These are phyloP conservation scores for Thera britannica DNA, from an alignment of 2,888 invertebrate genomes.

Conservation along the genomic window DNA sequence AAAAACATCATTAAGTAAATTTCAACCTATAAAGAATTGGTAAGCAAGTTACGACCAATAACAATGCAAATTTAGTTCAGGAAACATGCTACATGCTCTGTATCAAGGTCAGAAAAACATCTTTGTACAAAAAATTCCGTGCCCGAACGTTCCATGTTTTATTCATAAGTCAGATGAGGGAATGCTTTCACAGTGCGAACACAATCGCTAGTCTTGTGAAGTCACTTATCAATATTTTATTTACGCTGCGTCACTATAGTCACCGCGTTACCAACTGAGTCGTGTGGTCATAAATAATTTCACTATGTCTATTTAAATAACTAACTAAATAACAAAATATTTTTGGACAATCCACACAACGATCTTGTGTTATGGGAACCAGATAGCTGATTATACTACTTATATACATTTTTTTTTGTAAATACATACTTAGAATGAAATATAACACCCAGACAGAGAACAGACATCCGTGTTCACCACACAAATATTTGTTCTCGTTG, in stretches of 20 bases:
- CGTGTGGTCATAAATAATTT: no score
- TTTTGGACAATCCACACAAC: no score
- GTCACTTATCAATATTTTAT: not conserved
- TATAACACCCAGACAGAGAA: no score
- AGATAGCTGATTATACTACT: no score
- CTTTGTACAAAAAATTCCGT: slow-evolving; percentile 54
- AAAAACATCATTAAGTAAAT: not conserved
- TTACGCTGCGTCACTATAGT: not conserved
- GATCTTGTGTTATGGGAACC: no score
- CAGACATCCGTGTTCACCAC: no score
- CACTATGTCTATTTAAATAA: no score
- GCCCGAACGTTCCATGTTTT: slow-evolving; percentile 56
- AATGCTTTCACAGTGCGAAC: slow-evolving; percentile 39
- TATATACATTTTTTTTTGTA: no score
- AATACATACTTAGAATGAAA: no score
- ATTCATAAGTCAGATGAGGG: slow-evolving; percentile 63
- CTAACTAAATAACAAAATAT: no score
- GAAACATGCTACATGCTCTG: slow-evolving; percentile 44
- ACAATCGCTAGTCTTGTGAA: slow-evolving; percentile 6
- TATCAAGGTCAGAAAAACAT: slow-evolving; percentile 53
- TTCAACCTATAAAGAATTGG: slow-evolving; percentile 8
- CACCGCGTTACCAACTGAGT: no score
- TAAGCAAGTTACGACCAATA: slow-evolving; percentile 20
- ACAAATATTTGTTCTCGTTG: no score
- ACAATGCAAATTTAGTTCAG: slow-evolving; percentile 33